Evolutionary conservation across 2,113 vertebrate species (phyloP).

Genomic region (Eclectus roratus): DNA sequence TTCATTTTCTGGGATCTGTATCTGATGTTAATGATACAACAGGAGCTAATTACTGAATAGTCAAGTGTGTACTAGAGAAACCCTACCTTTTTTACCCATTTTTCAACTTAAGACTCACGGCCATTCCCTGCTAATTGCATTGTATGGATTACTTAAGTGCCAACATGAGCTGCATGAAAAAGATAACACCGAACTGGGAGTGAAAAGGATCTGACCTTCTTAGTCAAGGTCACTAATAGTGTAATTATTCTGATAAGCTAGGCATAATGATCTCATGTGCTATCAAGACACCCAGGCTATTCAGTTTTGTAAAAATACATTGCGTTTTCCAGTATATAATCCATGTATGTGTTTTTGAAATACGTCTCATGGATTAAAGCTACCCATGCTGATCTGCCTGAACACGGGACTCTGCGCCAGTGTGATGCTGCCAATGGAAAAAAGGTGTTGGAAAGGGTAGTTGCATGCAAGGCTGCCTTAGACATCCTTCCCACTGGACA

Average conservation of each 20-base stretch:
- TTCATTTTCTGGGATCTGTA: not conserved
- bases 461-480: not conserved
- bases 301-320: not conserved
- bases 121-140: conserved; percentile 62
- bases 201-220: conserved; percentile 66
- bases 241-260: conserved; percentile 70
- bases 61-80: not conserved
- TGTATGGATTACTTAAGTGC: conserved; percentile 62
- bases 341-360: conserved; percentile 12
- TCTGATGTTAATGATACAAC: not conserved
- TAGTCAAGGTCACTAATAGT: conserved; percentile 67
- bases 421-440: not conserved
- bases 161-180: conserved; percentile 50
- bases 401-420: not conserved
- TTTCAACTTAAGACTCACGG: conserved; percentile 40
- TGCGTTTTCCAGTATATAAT: not conserved
- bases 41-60: conserved; percentile 10
- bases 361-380: not conserved
- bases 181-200: conserved; percentile 65
- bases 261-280: conserved; percentile 5
- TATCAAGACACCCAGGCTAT: conserved; percentile 39
- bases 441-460: not conserved
- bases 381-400: not conserved
- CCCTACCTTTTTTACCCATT: not conserved
- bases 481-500: not conserved